Percentiles rank a stretch among this genome's conserved stretches.
These are phyloP conservation scores for Pogonophryne albipinna DNA, from an alignment of 2,797 vertebrate genomes.

Conservation along the genomic window DNA sequence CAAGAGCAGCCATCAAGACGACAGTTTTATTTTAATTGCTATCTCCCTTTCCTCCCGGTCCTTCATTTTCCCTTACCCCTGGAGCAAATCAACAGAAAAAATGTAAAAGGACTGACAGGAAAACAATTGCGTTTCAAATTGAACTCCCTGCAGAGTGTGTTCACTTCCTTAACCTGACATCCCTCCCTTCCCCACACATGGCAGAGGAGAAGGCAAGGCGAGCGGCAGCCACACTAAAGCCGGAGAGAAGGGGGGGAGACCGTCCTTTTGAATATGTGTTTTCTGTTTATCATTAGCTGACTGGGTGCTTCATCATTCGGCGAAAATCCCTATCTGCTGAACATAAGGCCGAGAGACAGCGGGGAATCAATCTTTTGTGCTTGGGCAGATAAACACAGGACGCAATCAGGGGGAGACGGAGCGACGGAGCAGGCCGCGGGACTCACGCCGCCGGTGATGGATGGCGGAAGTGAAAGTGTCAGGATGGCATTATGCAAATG, in stretches of 20 bases:
- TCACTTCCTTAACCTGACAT: slow-evolving; percentile 90
- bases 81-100: slow-evolving; percentile 88
- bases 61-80: slow-evolving; percentile 90
- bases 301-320: slow-evolving; percentile 88
- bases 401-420: slow-evolving; percentile 89
- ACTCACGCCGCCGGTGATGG: slow-evolving; percentile 90
- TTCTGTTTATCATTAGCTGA: slow-evolving; percentile 89
- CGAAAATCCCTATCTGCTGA: slow-evolving; percentile 90
- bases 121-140: slow-evolving; percentile 91
- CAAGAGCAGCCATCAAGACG: slow-evolving; percentile 86
- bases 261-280: slow-evolving; percentile 90
- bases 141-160: slow-evolving; percentile 89
- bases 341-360: slow-evolving; percentile 90
- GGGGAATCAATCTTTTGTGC: slow-evolving; percentile 93
- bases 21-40: slow-evolving; percentile 89
- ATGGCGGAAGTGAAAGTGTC: slow-evolving; percentile 96
- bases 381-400: slow-evolving; percentile 91
- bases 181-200: slow-evolving; percentile 83
- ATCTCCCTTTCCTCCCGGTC: slow-evolving; percentile 84
- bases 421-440: slow-evolving; percentile 88
- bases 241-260: slow-evolving; percentile 71
- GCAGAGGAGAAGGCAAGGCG: slow-evolving; percentile 77
- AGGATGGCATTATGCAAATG: slow-evolving; percentile 98
- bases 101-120: slow-evolving; percentile 88
- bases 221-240: slow-evolving; percentile 77